A percentile compares a stretch with the other conserved stretches of the same genome.
phyloP scores from a whole-genome alignment of 2,113 vertebrate species.

The Emydocephalus ijimae region DNA sequence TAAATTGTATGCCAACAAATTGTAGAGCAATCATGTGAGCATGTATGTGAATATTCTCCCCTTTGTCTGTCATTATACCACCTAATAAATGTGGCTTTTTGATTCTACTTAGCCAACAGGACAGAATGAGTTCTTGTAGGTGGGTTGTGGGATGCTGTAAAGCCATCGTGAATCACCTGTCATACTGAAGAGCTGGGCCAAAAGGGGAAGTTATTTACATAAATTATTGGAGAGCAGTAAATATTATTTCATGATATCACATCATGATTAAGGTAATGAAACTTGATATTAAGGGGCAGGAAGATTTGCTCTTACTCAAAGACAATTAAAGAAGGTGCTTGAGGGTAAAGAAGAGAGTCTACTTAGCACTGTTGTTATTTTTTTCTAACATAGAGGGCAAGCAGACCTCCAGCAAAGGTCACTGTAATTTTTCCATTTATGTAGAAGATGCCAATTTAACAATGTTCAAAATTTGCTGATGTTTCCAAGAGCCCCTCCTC shows the following conservation, averaged over 20 bases:
- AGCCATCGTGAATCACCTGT: slow-evolving; percentile 52
- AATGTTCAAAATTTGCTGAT: neutral
- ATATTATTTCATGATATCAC: slow-evolving; percentile 65
- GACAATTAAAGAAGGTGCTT: slow-evolving; percentile 66
- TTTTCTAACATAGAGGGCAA: slow-evolving; percentile 42
- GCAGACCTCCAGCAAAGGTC: slow-evolving; percentile 41
- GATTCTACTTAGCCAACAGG: neutral
- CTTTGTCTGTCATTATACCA: neutral
- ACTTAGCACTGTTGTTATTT: slow-evolving; percentile 49
- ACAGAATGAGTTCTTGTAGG: fast-evolving
- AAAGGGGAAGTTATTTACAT: slow-evolving; percentile 67
- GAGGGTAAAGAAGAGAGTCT: slow-evolving; percentile 58
- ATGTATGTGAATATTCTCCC: neutral
- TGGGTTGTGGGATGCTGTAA: slow-evolving; percentile 28
- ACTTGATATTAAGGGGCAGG: slow-evolving; percentile 60
- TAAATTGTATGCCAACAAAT: neutral
- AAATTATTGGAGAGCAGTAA: slow-evolving; percentile 67
- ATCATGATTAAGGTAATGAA: slow-evolving; percentile 66
- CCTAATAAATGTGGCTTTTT: neutral
- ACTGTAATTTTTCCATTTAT: slow-evolving; percentile 42
- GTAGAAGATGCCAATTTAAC: neutral
- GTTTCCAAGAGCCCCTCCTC: neutral
- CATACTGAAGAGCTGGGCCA: slow-evolving; percentile 27
- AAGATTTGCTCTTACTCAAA: slow-evolving; percentile 62
- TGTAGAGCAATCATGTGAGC: neutral